phyloP scores from a whole-genome alignment of 1,140 invertebrate genomes.

The Trachymyrmex cornetzi region DNA sequence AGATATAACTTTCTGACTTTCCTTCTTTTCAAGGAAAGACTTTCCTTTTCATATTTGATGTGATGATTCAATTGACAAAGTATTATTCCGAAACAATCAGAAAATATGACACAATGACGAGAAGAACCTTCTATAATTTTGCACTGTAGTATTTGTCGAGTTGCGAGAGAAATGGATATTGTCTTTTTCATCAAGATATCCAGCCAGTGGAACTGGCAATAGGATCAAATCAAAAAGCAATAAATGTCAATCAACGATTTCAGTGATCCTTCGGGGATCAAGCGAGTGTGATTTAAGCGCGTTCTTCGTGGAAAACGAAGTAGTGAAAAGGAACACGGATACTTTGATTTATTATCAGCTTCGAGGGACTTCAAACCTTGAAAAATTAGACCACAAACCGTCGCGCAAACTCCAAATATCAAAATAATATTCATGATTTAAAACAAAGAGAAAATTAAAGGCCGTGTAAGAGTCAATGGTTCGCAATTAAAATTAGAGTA shows the following conservation, averaged over 20 bases:
- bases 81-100: slow-evolving; percentile 11
- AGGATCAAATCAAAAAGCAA: slow-evolving; percentile 58
- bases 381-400: neutral
- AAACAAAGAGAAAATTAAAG: too few species aligned
- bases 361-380: neutral
- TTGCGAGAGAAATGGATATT: slow-evolving; percentile 22
- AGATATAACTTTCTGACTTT: slow-evolving; percentile 9
- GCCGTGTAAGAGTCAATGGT: too few species aligned
- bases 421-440: slow-evolving; percentile 13
- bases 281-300: slow-evolving; percentile 14
- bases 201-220: neutral
- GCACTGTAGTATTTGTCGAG: slow-evolving; percentile 10
- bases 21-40: neutral
- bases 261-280: slow-evolving; percentile 30
- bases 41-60: neutral
- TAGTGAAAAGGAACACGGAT: neutral
- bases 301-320: slow-evolving; percentile 5
- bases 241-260: slow-evolving; percentile 50
- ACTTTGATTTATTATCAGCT: slow-evolving; percentile 40
- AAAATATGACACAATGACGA: neutral
- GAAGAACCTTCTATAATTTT: neutral
- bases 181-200: slow-evolving; percentile 44
- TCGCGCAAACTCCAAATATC: neutral
- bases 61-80: slow-evolving; percentile 41
- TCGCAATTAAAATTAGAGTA: too few species aligned